Evolutionary conservation across 2,888 invertebrate genomes (phyloP), one percentile per base, ranked within the genome.

Genomic region (Diaperis boleti): DNA sequence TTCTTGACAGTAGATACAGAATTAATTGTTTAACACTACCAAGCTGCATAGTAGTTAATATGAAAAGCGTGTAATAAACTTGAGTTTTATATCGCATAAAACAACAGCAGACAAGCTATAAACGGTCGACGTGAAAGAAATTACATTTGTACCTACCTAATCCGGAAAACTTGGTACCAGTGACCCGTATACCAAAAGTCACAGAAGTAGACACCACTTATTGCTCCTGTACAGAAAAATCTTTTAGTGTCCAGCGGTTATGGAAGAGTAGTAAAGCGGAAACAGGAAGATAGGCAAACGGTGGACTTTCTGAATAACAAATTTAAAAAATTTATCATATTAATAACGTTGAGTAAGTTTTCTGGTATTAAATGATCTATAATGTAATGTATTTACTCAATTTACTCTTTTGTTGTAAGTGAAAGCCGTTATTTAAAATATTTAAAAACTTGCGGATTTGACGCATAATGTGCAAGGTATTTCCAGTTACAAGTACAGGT

Each of bases 21-120:
- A 44, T 44, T 44, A 44, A 44, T 44, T 44, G 44, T 44, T 44
- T 44, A 22, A 22, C 44, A 44, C 44, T 44, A 18, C 20, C 44
- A 13, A 44, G 33, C 33, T 26, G 13, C 11, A 20, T 22, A 22
- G 22, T 20, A 18, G 15, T 39, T 39, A 39, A 39, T 44, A 44
- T 22, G 44, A 44, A 44, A 44, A 44, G 17, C 44, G 22, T 22
- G 44, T 17, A 44, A 44, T 44, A 44, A 44, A 44, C 22, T n/a
- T 44, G 11, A 17, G 17, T 14, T 44, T 44, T 44, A 44, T 44
- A 44, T 6, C 22, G 22, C 44, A 44, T 44, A 44, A 44, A 44
- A 44, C 22, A 44, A 44, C 44, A 44, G 15, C 39, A 39, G 39
- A 39, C 44, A 44, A 18, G 44, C 11, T 8, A 44, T 44, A 44